phyloP scores from a whole-genome alignment of 1,140 invertebrate genomes.

The Oscheius sp. region DNA sequence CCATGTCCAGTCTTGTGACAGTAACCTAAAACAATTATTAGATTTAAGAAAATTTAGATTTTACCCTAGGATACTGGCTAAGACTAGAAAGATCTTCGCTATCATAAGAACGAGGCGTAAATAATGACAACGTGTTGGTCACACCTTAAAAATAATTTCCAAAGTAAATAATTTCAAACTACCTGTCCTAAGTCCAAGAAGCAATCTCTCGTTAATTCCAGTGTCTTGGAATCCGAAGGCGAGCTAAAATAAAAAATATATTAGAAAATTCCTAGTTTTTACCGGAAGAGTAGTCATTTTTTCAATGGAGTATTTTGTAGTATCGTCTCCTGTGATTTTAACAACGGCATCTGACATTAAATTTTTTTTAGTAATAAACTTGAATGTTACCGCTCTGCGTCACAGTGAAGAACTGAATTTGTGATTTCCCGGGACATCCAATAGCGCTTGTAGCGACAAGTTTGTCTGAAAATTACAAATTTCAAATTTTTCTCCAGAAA shows the following conservation, averaged over 20 bases:
- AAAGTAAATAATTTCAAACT: neutral
- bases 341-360: neutral
- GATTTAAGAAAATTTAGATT: neutral
- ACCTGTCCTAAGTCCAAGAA: neutral
- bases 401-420: too few relatives aligned
- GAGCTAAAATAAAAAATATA: neutral
- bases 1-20: neutral
- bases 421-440: neutral
- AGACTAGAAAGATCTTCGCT: neutral
- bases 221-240: neutral
- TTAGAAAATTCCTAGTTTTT: neutral
- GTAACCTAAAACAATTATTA: neutral
- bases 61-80: neutral
- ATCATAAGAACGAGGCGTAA: neutral
- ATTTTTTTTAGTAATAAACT: neutral
- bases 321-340: neutral
- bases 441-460: neutral
- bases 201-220: neutral
- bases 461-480: too few relatives aligned
- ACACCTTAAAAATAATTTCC: neutral
- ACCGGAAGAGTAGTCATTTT: neutral
- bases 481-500: too few relatives aligned
- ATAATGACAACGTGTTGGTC: neutral
- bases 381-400: neutral
- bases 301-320: neutral